Conservation (phyloP, 2,797 vertebrate genomes). For the Echeneis naucrates region DNA sequence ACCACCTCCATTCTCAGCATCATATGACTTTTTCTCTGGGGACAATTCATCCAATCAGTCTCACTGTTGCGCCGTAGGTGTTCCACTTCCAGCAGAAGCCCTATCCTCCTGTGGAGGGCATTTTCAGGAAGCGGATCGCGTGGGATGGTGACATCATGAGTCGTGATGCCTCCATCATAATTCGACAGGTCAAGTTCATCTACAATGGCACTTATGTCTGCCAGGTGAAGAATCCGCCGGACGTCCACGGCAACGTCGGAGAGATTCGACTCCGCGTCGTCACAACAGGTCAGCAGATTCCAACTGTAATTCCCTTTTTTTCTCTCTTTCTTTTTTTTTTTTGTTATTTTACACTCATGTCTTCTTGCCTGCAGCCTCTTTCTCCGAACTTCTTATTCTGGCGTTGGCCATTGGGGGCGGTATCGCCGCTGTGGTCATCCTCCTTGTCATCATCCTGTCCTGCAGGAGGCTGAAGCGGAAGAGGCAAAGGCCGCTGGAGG, state of each 20-base stretch:
- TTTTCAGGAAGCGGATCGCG: conserved; percentile 84
- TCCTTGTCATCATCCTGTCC: conserved; percentile 80
- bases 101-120: conserved; percentile 79
- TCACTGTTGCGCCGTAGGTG: conserved; percentile 77
- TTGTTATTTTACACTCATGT: background rate
- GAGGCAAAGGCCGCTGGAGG: conserved; percentile 58
- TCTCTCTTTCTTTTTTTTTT: background rate
- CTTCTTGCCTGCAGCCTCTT: conserved; percentile 75
- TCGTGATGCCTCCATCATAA: conserved; percentile 88
- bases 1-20: background rate
- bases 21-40: conserved; percentile 6
- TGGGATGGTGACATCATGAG: conserved; percentile 91
- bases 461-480: conserved; percentile 82
- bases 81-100: conserved; percentile 87
- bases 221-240: conserved; percentile 91
- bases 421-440: conserved; percentile 83
- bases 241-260: conserved; percentile 88
- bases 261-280: conserved; percentile 89
- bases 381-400: conserved; percentile 90
- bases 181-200: conserved; percentile 87
- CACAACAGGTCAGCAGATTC: conserved; percentile 75
- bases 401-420: conserved; percentile 86
- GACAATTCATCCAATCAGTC: background rate
- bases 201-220: conserved; percentile 94
- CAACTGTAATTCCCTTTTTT: background rate